Base-by-base conservation (phyloP, 2,888 invertebrate genomes). In the Scaptomyza caliginosa region DNA sequence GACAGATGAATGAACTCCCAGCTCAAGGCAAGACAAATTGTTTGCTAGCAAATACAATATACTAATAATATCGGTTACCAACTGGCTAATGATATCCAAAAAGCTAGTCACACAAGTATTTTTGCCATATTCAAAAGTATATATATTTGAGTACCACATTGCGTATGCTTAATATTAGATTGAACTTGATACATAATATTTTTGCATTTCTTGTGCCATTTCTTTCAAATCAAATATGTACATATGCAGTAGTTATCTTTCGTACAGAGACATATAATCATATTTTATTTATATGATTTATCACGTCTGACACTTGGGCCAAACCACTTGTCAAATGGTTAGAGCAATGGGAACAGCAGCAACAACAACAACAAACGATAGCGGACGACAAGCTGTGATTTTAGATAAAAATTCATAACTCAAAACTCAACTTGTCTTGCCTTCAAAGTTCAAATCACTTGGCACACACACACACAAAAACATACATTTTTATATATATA, bases 371-470 rank as follows among this genome's bases (percentile, higher is more conserved):
- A 23, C 45, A 46, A 32, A 45, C 39, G 79, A 80, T 73, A 74
- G 66, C 79, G 4, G 80, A 82, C 80, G 62, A 58, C 86, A 84
- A 52, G 77, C 84, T 86, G 84, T 60, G 81, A 84, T 86, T 83
- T 83, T 84, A 83, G 83, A 83, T 83, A 86, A 86, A 86, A 86
- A 86, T 82, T 86, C 83, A 81, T 78, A 84, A 76, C 82, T 81
- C 77, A 77, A 74, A 74, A 67, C 82, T 70, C 78, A 65, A 87
- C 88, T 86, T 86, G 88, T 86, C 86, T 88, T 86, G 78, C 85
- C 88, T 88, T 86, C 85, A 88, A 78, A 86, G 85, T 86, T 86
- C 88, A 86, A 83, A 82, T 83, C 84, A 86, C 77, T 86, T 86
- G 80, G 74, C 80, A 71, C 70, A 66, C 67, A 51, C 64, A 67